phyloP scores from a whole-genome alignment of 2,113 vertebrate genomes.

The Daubentonia madagascariensis region DNA sequence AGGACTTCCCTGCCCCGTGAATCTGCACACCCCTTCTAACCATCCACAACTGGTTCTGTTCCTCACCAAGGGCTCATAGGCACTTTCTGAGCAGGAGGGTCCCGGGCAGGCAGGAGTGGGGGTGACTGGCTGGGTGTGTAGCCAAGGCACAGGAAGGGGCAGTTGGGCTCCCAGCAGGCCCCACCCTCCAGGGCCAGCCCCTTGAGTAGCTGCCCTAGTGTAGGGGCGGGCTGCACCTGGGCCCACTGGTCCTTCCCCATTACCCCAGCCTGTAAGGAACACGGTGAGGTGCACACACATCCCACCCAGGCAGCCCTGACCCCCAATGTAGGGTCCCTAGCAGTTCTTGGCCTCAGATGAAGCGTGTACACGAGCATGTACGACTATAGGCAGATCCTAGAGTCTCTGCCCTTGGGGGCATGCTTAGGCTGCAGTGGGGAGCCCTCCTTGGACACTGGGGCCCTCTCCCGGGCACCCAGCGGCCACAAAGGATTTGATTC shows the following conservation, averaged over 20 bases:
- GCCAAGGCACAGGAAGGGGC: too few relatives aligned
- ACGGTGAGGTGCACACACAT: fast-evolving
- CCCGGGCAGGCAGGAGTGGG: too few relatives aligned
- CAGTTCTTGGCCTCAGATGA: background rate
- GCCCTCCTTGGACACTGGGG: background rate
- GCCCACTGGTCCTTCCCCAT: background rate
- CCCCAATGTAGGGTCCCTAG: background rate
- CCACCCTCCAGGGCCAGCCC: background rate
- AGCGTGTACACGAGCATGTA: too few relatives aligned
- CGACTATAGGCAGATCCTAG: background rate
- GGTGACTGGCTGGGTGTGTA: background rate
- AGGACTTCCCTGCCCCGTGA: fast-evolving
- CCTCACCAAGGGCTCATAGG: fast-evolving
- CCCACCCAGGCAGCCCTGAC: background rate
- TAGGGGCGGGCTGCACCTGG: background rate
- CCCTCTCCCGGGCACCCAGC: background rate
- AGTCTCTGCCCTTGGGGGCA: background rate
- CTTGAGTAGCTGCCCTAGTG: background rate
- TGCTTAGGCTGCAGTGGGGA: background rate
- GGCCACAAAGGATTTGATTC: background rate
- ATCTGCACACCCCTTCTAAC: background rate
- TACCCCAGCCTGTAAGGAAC: too few relatives aligned
- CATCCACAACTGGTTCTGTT: fast-evolving
- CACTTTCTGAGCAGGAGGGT: background rate
- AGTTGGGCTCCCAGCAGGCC: too few relatives aligned